Evolutionary conservation across 2,888 invertebrate species (phyloP).

Genomic region (Eledone cirrhosa): DNA sequence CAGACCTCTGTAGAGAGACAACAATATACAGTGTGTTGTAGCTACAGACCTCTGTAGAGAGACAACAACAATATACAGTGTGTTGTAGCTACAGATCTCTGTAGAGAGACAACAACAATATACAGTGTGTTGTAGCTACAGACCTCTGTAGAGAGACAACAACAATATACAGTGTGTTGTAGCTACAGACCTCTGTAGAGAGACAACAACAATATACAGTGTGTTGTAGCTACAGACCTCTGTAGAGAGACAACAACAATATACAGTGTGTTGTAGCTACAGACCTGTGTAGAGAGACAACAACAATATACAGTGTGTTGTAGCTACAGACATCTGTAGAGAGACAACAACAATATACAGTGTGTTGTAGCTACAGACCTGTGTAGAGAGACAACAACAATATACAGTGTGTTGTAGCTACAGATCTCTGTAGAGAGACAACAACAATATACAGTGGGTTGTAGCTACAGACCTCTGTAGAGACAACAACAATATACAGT

Average conservation of each 20-base stretch:
- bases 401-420: too few species aligned
- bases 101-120: constrained; percentile 32
- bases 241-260: constrained; percentile 36
- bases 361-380: too few species aligned
- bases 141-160: constrained; percentile 42
- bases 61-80: too few species aligned
- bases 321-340: constrained; percentile 52
- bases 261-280: too few species aligned
- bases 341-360: too few species aligned
- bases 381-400: constrained; percentile 38
- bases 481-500: too few species aligned
- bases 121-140: too few species aligned
- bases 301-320: too few species aligned
- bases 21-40: too few species aligned
- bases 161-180: too few species aligned
- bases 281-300: constrained; percentile 43
- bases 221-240: constrained; percentile 53
- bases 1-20: constrained; percentile 44
- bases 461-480: constrained; percentile 52
- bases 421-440: constrained; percentile 44
- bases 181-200: constrained; percentile 51
- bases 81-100: constrained; percentile 54
- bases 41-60: constrained; percentile 49
- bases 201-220: too few species aligned
- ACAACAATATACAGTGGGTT: too few species aligned